A percentile compares a stretch with the other conserved stretches of the same genome.
Conservation (phyloP, 2,113 vertebrate species). For the Pomatorhinus ruficollis region DNA sequence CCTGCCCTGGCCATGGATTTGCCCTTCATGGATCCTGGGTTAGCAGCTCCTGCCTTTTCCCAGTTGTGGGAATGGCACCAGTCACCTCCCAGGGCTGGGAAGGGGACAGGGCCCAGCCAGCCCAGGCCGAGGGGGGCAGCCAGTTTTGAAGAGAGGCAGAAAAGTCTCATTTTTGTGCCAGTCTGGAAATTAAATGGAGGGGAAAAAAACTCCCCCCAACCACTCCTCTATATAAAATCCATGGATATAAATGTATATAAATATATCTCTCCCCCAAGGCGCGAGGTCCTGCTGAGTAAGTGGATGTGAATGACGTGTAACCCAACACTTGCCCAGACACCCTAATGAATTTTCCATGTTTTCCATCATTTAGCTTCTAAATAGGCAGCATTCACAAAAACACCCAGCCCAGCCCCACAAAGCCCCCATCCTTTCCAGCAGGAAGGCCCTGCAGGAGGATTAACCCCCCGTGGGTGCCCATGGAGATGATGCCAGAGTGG, state of each 20-base stretch:
- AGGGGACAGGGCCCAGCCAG: not conserved
- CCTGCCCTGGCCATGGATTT: not conserved
- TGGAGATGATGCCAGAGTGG: fast-evolving
- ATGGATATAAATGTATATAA: not conserved
- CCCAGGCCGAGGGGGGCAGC: not conserved
- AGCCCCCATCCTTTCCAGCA: not conserved
- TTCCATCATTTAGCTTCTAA: slow-evolving; percentile 36
- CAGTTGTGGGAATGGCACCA: fast-evolving
- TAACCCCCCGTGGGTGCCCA: not conserved
- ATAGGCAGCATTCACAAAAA: slow-evolving; percentile 36
- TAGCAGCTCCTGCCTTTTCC: not conserved
- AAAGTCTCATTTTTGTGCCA: not conserved
- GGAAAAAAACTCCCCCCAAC: no score
- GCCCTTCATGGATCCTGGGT: not conserved
- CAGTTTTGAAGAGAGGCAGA: not conserved
- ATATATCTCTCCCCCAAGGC: slow-evolving; percentile 4
- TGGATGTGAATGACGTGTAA: slow-evolving; percentile 29
- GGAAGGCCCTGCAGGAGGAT: not conserved
- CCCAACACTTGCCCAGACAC: slow-evolving; percentile 44
- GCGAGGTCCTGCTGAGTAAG: slow-evolving; percentile 15
- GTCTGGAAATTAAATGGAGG: not conserved
- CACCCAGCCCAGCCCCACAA: not conserved
- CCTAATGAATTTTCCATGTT: slow-evolving; percentile 61
- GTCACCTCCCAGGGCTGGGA: not conserved
- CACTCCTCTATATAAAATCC: not conserved